Percentiles rank a stretch among this genome's conserved stretches.
Conservation (phyloP, 2,113 vertebrate genomes). For the Corvus moneduloides region DNA sequence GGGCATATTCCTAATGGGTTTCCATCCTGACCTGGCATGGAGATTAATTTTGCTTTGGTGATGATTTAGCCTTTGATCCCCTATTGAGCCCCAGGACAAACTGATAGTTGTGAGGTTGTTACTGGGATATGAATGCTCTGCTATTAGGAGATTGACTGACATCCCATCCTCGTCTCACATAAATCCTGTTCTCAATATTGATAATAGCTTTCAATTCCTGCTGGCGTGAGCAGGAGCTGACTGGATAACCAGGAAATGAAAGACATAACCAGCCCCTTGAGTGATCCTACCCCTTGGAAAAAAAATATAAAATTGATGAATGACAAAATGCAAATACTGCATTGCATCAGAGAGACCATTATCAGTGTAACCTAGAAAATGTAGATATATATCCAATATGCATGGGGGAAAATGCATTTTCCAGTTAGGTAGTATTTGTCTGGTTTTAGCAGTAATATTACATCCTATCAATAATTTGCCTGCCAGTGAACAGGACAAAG, state of each 20-base stretch:
- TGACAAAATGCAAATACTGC: background rate
- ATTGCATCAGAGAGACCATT: background rate
- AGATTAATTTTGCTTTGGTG: constrained; percentile 45
- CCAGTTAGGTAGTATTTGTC: background rate
- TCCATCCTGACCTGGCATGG: background rate
- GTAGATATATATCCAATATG: background rate
- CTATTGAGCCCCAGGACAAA: constrained; percentile 24
- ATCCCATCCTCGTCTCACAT: constrained; percentile 9
- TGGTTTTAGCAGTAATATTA: background rate
- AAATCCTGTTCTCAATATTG: constrained; percentile 41
- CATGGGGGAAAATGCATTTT: background rate
- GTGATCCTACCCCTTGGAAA: background rate
- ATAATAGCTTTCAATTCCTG: constrained; percentile 39
- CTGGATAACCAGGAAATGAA: constrained; percentile 55
- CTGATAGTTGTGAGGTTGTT: background rate
- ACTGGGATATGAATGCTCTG: background rate
- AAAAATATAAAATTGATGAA: background rate
- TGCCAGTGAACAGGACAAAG: background rate
- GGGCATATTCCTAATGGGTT: background rate
- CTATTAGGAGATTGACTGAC: constrained; percentile 15
- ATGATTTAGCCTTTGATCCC: constrained; percentile 40
- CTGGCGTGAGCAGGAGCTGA: constrained; percentile 20
- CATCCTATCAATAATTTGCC: background rate
- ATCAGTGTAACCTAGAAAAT: background rate
- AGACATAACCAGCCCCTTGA: constrained; percentile 28